Percentiles rank a stretch among this genome's conserved stretches.
These are phyloP conservation scores for Temnothorax ravouxi DNA, from an alignment of 2,888 invertebrate species.

Conservation along the genomic window DNA sequence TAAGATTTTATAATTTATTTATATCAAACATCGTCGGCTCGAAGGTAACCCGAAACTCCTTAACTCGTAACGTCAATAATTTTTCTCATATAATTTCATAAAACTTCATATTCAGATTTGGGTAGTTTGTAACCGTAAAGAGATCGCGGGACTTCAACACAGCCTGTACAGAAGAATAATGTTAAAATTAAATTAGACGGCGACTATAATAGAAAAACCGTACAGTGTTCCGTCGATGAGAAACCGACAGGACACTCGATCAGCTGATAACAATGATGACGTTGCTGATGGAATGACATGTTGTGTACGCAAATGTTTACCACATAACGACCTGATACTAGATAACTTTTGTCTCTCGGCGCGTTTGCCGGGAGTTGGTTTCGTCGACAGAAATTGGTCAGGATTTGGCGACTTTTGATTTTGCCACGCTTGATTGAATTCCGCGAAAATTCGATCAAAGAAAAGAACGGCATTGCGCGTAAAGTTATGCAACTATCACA, in stretches of 20 bases:
- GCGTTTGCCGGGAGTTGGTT: background rate
- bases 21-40: background rate
- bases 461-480: constrained; percentile 23
- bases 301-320: constrained; percentile 42
- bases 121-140: background rate
- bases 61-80: background rate
- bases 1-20: constrained; percentile 5
- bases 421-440: background rate
- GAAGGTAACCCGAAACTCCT: background rate
- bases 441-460: background rate
- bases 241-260: constrained; percentile 19
- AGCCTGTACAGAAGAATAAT: constrained; percentile 19
- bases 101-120: background rate
- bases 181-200: constrained; percentile 9
- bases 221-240: constrained; percentile 17
- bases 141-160: constrained; percentile 4
- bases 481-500: constrained; percentile 24
- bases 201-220: constrained; percentile 14
- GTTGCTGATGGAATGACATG: constrained; percentile 31
- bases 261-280: constrained; percentile 20
- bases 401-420: constrained; percentile 1
- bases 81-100: background rate
- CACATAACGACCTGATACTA: constrained; percentile 15
- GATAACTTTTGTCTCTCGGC: constrained; percentile 29
- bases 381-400: background rate